Evolutionary conservation across 2,113 vertebrate species (phyloP).

Genomic region (Tragelaphus scriptus): DNA sequence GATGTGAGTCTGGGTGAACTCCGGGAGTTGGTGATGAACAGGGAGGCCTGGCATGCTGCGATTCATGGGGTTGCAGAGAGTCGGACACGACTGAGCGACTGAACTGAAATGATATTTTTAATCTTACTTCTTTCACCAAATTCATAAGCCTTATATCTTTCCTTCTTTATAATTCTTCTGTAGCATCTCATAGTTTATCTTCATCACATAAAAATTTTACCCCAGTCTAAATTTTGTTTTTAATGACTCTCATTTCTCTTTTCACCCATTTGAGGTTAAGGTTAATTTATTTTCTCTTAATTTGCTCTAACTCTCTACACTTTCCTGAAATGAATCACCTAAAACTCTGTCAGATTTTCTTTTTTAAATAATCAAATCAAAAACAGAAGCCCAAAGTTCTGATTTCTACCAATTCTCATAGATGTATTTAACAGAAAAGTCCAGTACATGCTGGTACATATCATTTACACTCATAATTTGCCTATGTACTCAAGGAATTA

Average conservation of each 20-base stretch:
- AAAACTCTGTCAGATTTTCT: not conserved
- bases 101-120: not conserved
- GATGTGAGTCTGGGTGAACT: no score
- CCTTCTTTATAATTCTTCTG: not conserved
- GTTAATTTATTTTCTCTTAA: constrained; percentile 1
- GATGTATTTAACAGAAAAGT: not conserved
- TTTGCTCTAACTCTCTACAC: not conserved
- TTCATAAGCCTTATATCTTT: not conserved
- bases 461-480: not conserved
- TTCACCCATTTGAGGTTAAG: not conserved
- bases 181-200: not conserved
- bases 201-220: not conserved
- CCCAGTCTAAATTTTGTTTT: not conserved
- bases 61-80: no score
- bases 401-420: not conserved
- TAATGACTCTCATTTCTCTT: not conserved
- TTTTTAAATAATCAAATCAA: not conserved
- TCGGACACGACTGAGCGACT: no score
- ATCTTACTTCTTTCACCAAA: not conserved
- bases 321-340: not conserved
- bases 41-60: no score
- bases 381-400: not conserved
- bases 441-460: not conserved
- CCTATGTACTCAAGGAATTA: not conserved
- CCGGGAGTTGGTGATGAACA: no score